Percentiles rank a stretch among this genome's conserved stretches.
Evolutionary conservation across 1,140 invertebrate genomes (phyloP).

Genomic region (Geopemphigus sp.): DNA sequence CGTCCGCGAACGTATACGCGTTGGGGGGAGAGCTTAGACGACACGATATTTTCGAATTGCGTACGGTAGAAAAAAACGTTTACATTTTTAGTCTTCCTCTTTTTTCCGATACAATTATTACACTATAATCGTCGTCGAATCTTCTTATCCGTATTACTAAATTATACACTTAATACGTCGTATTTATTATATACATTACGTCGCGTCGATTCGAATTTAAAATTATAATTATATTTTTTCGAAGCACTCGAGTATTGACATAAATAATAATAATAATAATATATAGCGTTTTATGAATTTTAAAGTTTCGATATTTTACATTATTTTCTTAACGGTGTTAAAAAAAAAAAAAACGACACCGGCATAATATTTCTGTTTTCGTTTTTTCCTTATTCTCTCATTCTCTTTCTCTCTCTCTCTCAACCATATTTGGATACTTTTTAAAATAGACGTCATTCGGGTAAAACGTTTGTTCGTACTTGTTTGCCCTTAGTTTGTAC

Average conservation of each 20-base stretch:
- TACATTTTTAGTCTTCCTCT: neutral
- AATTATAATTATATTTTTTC: slow-evolving; percentile 44
- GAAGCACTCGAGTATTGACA: neutral
- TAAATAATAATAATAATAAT: neutral
- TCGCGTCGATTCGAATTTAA: slow-evolving; percentile 42
- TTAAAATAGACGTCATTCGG: slow-evolving; percentile 11
- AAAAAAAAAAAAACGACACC: neutral
- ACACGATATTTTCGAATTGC: too few relatives aligned
- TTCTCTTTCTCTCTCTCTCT: neutral
- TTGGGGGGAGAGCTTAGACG: too few relatives aligned
- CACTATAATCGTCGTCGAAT: neutral
- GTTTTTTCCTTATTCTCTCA: too few relatives aligned
- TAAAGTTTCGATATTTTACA: slow-evolving; percentile 35
- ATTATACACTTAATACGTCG: neutral
- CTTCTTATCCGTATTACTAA: slow-evolving; percentile 14
- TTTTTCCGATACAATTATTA: slow-evolving; percentile 1
- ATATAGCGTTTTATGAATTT: slow-evolving; percentile 4
- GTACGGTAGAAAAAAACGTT: neutral
- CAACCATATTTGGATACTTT: neutral
- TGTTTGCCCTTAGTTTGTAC: slow-evolving; percentile 33
- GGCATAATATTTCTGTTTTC: slow-evolving; percentile 7
- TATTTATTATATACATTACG: neutral
- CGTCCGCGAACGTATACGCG: too few relatives aligned
- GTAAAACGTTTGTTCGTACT: slow-evolving; percentile 24
- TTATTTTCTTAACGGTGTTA: neutral